Evolutionary conservation across 1,140 invertebrate species (phyloP).

Genomic region (Hylaeus volcanicus): DNA sequence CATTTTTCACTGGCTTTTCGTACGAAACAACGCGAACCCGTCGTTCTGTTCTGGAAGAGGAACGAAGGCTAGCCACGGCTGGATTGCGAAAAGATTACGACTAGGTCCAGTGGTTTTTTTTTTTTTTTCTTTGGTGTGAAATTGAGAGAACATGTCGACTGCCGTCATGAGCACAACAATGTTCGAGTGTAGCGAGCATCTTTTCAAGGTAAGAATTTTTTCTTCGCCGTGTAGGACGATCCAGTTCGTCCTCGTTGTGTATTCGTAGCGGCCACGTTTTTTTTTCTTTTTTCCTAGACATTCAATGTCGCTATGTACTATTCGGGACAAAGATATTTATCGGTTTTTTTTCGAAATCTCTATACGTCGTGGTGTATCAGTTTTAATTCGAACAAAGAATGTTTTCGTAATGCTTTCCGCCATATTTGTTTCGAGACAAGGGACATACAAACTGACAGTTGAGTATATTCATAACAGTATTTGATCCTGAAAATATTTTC

Average conservation of each 20-base stretch:
- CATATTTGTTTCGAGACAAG: too few relatives aligned
- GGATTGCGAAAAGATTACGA: slow-evolving; percentile 11
- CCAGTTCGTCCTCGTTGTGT: background rate
- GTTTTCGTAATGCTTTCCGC: too few relatives aligned
- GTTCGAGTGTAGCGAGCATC: slow-evolving; percentile 75
- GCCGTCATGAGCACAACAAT: slow-evolving; percentile 77
- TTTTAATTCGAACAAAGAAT: too few relatives aligned
- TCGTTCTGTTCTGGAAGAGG: background rate
- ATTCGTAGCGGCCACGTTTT: background rate
- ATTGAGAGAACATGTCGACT: slow-evolving; percentile 72
- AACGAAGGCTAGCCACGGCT: slow-evolving; percentile 13
- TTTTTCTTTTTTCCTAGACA: background rate
- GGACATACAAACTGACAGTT: too few relatives aligned
- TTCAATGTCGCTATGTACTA: background rate
- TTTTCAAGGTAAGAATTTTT: slow-evolving; percentile 72
- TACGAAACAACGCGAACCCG: background rate
- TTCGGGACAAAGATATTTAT: background rate
- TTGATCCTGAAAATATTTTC: too few relatives aligned
- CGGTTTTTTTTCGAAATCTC: too few relatives aligned
- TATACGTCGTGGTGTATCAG: too few relatives aligned
- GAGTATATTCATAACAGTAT: too few relatives aligned
- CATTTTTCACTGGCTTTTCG: background rate
- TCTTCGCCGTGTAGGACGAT: background rate
- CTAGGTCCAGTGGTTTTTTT: slow-evolving; percentile 53
- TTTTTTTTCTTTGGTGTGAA: slow-evolving; percentile 56